These are phyloP conservation scores for Drosophila murphyi DNA, from an alignment of 1,140 invertebrate genomes.

Conservation along the genomic window DNA sequence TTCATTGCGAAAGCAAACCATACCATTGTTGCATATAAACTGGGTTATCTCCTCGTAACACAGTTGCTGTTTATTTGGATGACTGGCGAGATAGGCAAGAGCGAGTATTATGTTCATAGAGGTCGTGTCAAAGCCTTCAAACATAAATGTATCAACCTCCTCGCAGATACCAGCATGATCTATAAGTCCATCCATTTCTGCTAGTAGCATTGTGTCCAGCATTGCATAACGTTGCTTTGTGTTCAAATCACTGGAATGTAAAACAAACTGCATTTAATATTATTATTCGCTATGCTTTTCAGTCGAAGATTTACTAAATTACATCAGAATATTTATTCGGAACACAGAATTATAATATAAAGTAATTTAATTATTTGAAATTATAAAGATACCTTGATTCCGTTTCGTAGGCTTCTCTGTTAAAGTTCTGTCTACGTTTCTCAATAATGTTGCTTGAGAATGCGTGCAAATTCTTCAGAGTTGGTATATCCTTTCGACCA, in stretches of 20 bases:
- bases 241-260: slow-evolving; percentile 17
- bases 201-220: slow-evolving; percentile 90
- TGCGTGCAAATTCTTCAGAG: slow-evolving; percentile 41
- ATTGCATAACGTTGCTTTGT: slow-evolving; percentile 88
- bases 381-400: slow-evolving; percentile 14
- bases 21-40: slow-evolving; percentile 22
- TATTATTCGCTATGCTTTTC: too few species aligned
- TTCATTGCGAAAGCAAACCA: background rate
- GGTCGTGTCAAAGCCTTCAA: slow-evolving; percentile 91
- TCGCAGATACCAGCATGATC: slow-evolving; percentile 89
- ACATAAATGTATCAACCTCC: slow-evolving; percentile 93
- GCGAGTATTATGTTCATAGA: slow-evolving; percentile 86
- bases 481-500: slow-evolving; percentile 32
- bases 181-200: slow-evolving; percentile 85
- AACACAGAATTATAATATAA: too few species aligned
- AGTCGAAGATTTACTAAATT: too few species aligned
- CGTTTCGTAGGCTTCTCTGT: slow-evolving; percentile 12
- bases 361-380: too few species aligned
- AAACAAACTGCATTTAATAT: background rate
- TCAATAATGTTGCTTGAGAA: slow-evolving; percentile 57
- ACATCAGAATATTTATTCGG: too few species aligned
- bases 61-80: slow-evolving; percentile 87
- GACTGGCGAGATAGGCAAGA: slow-evolving; percentile 86
- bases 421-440: slow-evolving; percentile 34
- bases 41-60: slow-evolving; percentile 84